Base-by-base conservation (phyloP, 2,797 vertebrate species). In the Macrochelys suwanniensis region DNA sequence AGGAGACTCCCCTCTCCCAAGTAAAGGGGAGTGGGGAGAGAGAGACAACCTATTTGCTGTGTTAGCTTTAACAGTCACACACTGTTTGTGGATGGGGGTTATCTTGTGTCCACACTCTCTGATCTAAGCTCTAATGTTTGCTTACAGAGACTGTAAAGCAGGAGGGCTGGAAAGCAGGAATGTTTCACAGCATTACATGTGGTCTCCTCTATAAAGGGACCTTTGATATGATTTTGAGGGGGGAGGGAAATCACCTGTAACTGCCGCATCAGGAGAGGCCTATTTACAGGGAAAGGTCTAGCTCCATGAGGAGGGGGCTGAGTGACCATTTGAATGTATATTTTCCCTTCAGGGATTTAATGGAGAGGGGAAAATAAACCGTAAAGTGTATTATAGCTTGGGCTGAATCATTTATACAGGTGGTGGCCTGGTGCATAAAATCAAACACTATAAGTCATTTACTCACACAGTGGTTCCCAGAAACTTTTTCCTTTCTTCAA, bases 71-170 rank as follows among this genome's bases (percentile, higher is more conserved):
- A 95, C 95, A 97, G 96, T 93, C 94, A 31, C 2, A 45, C 57
- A 3, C 94, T 97, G 89, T 97, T 97, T 98, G 96, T 95, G 93
- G 91, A 97, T 95, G 68, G 85, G 83, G 96, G 95, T 98, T 98
- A 98, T 98, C 97, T 98, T 96, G 79, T 96, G 92, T 97, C 93
- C 96, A 98, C 96, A 96, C 42, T 28, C 90, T 96, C 96, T 98
- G 96, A 97, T 97, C 95, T 96, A 21, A 94, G 91, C 87, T 84
- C 45, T 88, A 74, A 89, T 85, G 91, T 90, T 97, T 98, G 92
- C 97, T 98, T 97, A 92, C 93, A 83, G 95, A 96, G 85, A 19
- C 91, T 96, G 93, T 89, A 89, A 94, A 95, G 93, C 47, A 51
- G 95, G 91, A 97, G 85, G 83, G 76, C 80, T 88, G 79, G 83